Conservation (phyloP, 2,113 vertebrate species). For the Mastomys natalensis region DNA sequence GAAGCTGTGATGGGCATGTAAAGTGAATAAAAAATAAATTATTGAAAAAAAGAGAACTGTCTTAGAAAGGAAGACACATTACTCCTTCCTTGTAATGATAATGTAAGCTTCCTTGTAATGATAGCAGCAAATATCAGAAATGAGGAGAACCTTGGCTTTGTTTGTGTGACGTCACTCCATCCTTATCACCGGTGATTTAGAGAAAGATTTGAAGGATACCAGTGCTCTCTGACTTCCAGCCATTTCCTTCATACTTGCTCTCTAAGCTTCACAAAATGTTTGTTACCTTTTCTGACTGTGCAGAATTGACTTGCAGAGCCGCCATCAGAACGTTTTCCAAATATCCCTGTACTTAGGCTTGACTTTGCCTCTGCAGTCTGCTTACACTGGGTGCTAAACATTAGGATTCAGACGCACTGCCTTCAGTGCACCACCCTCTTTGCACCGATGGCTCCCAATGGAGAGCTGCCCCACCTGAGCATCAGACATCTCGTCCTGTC, state of each 20-base stretch:
- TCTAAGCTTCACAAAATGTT: background rate
- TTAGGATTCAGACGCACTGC: background rate
- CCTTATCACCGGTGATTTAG: background rate
- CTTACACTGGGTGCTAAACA: background rate
- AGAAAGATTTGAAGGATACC: background rate
- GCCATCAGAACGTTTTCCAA: background rate
- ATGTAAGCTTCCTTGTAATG: background rate
- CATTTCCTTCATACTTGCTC: background rate
- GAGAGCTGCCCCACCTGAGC: background rate
- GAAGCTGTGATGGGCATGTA: too few relatives aligned
- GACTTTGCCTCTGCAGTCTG: background rate
- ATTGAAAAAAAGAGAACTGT: too few relatives aligned
- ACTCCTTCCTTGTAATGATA: background rate
- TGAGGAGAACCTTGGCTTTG: background rate
- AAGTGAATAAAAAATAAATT: too few relatives aligned
- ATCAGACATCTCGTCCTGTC: background rate
- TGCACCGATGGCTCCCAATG: background rate
- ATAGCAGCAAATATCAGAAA: background rate
- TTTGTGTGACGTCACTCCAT: background rate
- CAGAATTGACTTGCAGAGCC: background rate
- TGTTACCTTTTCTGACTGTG: background rate
- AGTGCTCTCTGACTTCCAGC: background rate
- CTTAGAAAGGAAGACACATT: background rate
- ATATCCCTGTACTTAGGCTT: background rate
- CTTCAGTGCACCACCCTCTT: background rate